Evolutionary conservation across 1,140 invertebrate species (phyloP).

Genomic region (Venturia canescens): DNA sequence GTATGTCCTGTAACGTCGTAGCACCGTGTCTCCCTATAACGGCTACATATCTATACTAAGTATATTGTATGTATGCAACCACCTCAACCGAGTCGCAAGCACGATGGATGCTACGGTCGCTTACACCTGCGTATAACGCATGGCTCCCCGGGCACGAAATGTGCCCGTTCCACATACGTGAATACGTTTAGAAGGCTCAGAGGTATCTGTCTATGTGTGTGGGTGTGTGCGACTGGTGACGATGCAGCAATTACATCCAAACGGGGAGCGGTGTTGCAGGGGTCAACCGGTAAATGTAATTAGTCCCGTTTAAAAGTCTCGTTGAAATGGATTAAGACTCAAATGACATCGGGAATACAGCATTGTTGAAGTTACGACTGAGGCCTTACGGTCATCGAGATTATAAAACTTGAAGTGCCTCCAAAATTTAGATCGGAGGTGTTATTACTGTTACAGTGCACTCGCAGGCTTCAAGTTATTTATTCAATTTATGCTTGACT

Average conservation of each 20-base stretch:
- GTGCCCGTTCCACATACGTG: background rate
- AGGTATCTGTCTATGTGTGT: background rate
- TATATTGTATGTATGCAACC: conserved; percentile 10
- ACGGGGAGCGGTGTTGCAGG: too few species aligned
- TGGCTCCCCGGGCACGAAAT: background rate
- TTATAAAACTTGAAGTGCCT: too few species aligned
- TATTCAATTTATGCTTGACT: background rate
- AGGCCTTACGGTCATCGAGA: too few species aligned
- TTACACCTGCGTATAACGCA: conserved; percentile 18
- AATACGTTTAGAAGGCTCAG: background rate
- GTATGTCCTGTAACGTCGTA: background rate
- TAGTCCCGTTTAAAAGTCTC: too few species aligned
- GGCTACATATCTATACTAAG: background rate
- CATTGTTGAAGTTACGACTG: too few species aligned
- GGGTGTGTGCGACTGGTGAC: too few species aligned
- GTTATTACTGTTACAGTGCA: too few species aligned
- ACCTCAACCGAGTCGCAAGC: background rate
- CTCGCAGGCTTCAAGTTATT: background rate
- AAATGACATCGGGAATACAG: too few species aligned
- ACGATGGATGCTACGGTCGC: background rate
- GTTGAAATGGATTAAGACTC: too few species aligned
- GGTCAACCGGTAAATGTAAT: too few species aligned
- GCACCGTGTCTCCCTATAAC: background rate
- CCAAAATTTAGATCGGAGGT: too few species aligned
- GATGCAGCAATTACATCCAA: too few species aligned